A percentile compares a stretch with the other conserved stretches of the same genome.
Evolutionary conservation across 2,113 vertebrate genomes (phyloP).

Genomic region (Ciconia stormi): DNA sequence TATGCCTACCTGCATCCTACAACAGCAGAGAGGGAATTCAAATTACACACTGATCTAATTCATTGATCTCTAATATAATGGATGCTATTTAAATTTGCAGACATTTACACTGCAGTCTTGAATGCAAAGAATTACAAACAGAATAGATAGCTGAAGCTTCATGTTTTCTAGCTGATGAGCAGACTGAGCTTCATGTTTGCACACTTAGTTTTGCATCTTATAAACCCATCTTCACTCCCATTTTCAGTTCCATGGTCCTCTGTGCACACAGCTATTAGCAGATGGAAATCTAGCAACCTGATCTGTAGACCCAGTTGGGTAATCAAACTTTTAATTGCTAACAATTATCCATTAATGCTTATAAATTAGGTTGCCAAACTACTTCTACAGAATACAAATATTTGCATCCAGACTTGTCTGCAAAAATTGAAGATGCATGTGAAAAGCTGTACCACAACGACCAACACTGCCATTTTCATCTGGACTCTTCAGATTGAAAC

Average conservation of each 20-base stretch:
- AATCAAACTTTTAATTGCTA: slow-evolving; percentile 65
- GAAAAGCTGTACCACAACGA: neutral
- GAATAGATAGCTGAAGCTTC: neutral
- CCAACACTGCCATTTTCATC: neutral
- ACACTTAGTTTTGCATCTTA: neutral
- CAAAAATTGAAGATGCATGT: neutral
- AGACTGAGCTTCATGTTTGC: neutral
- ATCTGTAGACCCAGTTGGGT: slow-evolving; percentile 53
- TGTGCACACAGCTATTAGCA: slow-evolving; percentile 32
- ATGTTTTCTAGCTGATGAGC: neutral
- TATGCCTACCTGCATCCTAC: neutral
- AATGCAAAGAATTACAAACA: neutral
- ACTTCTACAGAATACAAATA: slow-evolving; percentile 43
- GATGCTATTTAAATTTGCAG: neutral
- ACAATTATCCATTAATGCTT: slow-evolving; percentile 63
- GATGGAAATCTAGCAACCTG: slow-evolving; percentile 43
- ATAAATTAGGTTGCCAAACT: slow-evolving; percentile 59
- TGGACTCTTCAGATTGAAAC: neutral
- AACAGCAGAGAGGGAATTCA: neutral
- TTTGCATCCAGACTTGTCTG: slow-evolving; percentile 20
- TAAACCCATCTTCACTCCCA: neutral
- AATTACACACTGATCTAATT: neutral
- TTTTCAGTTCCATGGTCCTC: neutral
- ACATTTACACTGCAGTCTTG: neutral
- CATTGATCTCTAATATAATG: neutral